phyloP scores from a whole-genome alignment of 2,888 invertebrate species.

The Orthosia incerta region DNA sequence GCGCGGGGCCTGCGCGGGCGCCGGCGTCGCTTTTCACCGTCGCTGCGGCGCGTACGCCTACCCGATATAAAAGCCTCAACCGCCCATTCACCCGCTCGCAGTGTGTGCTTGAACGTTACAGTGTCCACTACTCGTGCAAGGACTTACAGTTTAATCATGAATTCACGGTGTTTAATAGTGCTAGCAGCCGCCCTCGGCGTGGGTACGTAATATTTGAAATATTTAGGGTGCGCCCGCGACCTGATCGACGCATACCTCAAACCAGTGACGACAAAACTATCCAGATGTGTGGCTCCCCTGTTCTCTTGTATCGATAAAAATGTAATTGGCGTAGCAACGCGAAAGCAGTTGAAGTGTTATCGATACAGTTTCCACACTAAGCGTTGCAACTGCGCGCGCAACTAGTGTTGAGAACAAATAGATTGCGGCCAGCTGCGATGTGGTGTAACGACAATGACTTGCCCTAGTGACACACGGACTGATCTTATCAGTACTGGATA shows the following conservation, averaged over 20 bases:
- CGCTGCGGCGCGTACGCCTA: slow-evolving; percentile 82
- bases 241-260: slow-evolving; percentile 59
- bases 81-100: slow-evolving; percentile 91
- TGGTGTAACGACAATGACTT: slow-evolving; percentile 75
- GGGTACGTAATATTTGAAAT: slow-evolving; percentile 92
- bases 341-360: slow-evolving; percentile 80
- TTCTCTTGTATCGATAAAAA: slow-evolving; percentile 69
- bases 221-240: slow-evolving; percentile 83
- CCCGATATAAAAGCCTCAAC: slow-evolving; percentile 89
- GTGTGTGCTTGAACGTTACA: slow-evolving; percentile 90
- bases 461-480: slow-evolving; percentile 63
- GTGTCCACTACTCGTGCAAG: slow-evolving; percentile 88
- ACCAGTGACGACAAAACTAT: slow-evolving; percentile 71
- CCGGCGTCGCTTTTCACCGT: slow-evolving; percentile 85
- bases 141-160: slow-evolving; percentile 89
- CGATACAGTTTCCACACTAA: slow-evolving; percentile 77
- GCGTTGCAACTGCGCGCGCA: slow-evolving; percentile 74
- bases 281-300: slow-evolving; percentile 64
- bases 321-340: slow-evolving; percentile 71
- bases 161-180: slow-evolving; percentile 91
- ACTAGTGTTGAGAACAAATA: slow-evolving; percentile 76
- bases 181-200: slow-evolving; percentile 93
- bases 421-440: slow-evolving; percentile 74
- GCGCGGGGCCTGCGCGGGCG: slow-evolving; percentile 77
- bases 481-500: slow-evolving; percentile 43